These are phyloP conservation scores for Hartigia nigra DNA, from an alignment of 2,888 invertebrate species.

Conservation along the genomic window DNA sequence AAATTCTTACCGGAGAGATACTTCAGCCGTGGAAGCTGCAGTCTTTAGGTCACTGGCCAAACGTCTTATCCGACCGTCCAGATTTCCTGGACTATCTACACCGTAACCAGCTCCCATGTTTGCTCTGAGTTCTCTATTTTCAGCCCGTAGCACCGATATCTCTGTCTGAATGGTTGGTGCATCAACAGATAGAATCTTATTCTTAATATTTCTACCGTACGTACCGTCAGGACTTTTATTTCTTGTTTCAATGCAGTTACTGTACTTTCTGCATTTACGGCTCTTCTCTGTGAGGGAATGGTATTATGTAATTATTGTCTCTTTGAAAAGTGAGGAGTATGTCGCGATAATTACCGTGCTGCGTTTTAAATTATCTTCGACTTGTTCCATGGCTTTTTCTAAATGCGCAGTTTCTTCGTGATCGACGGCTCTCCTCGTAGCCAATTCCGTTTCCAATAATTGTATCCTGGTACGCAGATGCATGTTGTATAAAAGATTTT, in stretches of 20 bases:
- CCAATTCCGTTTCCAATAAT: constrained; percentile 69
- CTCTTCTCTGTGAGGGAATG: constrained; percentile 69
- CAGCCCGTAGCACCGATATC: constrained; percentile 66
- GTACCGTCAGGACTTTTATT: constrained; percentile 77
- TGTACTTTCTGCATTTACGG: constrained; percentile 72
- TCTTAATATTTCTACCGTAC: constrained; percentile 30
- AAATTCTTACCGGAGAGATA: constrained; percentile 70
- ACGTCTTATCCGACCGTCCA: constrained; percentile 65
- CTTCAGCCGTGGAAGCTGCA: constrained; percentile 75
- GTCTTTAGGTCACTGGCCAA: constrained; percentile 72
- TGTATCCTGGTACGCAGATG: constrained; percentile 61
- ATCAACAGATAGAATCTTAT: neutral
- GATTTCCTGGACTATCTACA: constrained; percentile 44
- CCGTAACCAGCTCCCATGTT: constrained; percentile 67
- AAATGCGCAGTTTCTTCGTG: constrained; percentile 69
- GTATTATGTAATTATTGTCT: constrained; percentile 8
- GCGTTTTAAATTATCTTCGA: constrained; percentile 71
- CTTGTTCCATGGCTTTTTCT: constrained; percentile 71
- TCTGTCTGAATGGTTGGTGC: constrained; percentile 64
- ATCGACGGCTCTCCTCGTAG: constrained; percentile 68
- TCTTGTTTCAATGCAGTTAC: constrained; percentile 76
- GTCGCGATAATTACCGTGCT: constrained; percentile 67
- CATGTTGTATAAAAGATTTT: constrained; percentile 40
- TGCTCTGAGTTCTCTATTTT: constrained; percentile 68
- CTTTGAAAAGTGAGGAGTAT: neutral